phyloP scores from a whole-genome alignment of 1,140 invertebrate genomes.

The Medauroidea extradentata region DNA sequence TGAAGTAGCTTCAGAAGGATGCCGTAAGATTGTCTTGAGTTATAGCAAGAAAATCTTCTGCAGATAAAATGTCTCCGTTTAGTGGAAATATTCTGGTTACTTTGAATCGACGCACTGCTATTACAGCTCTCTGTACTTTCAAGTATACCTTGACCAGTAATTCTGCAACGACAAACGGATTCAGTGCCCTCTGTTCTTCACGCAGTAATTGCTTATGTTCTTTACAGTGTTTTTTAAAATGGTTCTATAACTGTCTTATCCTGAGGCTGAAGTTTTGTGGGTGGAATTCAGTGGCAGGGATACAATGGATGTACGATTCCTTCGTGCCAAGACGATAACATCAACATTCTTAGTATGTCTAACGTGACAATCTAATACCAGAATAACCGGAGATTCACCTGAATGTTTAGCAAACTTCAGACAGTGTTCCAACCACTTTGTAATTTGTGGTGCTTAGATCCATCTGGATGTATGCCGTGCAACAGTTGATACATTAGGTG shows the following conservation, averaged over 20 bases:
- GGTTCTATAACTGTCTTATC: conserved; percentile 41
- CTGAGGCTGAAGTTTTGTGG: conserved; percentile 40
- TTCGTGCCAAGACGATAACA: conserved; percentile 31
- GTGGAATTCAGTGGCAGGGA: conserved; percentile 37
- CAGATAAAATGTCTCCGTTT: too few species aligned
- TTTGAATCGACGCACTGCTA: too few species aligned
- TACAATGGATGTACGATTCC: conserved; percentile 36
- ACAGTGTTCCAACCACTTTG: conserved; percentile 38
- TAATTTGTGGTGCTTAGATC: conserved; percentile 34
- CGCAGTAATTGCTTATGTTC: conserved; percentile 3
- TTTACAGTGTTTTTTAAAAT: conserved; percentile 23
- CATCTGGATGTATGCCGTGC: conserved; percentile 32
- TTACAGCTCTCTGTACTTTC: too few species aligned
- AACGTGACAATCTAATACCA: conserved; percentile 40
- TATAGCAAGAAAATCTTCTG: too few species aligned
- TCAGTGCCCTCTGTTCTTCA: too few species aligned
- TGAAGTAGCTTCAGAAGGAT: too few species aligned
- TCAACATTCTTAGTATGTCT: conserved; percentile 40
- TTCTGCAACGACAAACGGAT: too few species aligned
- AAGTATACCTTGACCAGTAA: too few species aligned
- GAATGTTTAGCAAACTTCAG: conserved; percentile 20
- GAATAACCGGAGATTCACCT: conserved; percentile 29
- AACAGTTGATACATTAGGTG: conserved; percentile 24
- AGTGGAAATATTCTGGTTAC: too few species aligned
- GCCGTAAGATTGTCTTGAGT: too few species aligned